These are phyloP conservation scores for Fragum whitleyi DNA, from an alignment of 2,888 invertebrate genomes.

Conservation along the genomic window DNA sequence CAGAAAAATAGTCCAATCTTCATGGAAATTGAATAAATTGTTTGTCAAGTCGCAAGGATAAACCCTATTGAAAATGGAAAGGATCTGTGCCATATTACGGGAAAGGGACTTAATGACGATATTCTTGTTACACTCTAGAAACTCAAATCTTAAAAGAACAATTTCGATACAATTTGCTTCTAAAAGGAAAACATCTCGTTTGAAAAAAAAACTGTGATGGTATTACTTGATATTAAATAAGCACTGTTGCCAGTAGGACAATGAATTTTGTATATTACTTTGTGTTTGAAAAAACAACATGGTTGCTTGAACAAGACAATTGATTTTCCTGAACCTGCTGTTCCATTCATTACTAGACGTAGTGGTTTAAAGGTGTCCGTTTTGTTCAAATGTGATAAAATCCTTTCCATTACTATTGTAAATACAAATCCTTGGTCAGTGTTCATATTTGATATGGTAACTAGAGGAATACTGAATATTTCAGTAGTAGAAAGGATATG, in stretches of 20 bases:
- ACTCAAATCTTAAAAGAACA: no score
- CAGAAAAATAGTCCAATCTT: no score
- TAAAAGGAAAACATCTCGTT: no score
- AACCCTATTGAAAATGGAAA: no score
- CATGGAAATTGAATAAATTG: no score
- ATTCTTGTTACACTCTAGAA: no score
- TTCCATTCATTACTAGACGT: conserved; percentile 58
- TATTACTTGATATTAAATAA: conserved; percentile 61
- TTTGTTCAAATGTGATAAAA: conserved; percentile 33
- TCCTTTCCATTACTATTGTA: conserved; percentile 55
- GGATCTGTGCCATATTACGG: no score
- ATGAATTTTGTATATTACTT: conserved; percentile 58
- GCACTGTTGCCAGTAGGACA: conserved; percentile 69
- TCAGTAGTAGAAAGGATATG: not conserved
- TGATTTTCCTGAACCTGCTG: conserved; percentile 63
- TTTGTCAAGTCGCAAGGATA: no score
- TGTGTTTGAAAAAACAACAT: conserved; percentile 42
- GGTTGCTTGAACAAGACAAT: conserved; percentile 58
- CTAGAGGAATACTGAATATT: conserved; percentile 41
- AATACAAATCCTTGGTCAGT: conserved; percentile 62
- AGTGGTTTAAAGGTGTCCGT: conserved; percentile 31
- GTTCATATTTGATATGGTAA: conserved; percentile 52
- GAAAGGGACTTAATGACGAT: no score
- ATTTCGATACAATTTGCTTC: no score
- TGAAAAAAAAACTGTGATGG: conserved; percentile 66